These are phyloP conservation scores for Falco punctatus DNA, from an alignment of 2,113 vertebrate species.

Conservation along the genomic window DNA sequence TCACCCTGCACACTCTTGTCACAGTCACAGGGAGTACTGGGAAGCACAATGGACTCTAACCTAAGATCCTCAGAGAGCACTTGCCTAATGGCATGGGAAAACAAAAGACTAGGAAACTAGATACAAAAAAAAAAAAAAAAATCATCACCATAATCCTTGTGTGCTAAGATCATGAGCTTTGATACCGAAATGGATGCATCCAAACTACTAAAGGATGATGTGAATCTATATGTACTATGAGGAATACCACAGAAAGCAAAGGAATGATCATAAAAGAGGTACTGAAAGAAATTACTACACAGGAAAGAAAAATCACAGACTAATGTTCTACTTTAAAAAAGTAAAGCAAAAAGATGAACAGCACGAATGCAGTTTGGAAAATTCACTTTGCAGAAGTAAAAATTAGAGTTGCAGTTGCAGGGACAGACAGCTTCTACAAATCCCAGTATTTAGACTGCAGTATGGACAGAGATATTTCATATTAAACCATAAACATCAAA, in stretches of 20 bases:
- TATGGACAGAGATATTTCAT: background rate
- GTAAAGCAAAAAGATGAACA: background rate
- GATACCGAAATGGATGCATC: background rate
- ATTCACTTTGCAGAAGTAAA: background rate
- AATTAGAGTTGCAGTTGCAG: background rate
- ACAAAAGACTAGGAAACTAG: background rate
- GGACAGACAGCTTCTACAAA: background rate
- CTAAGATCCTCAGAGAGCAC: background rate
- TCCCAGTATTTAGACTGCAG: background rate
- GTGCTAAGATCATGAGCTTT: background rate
- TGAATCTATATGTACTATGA: background rate
- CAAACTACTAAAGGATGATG: background rate
- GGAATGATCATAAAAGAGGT: background rate
- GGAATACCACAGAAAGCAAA: background rate
- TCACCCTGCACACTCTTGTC: background rate
- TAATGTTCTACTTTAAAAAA: background rate
- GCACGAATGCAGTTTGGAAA: background rate
- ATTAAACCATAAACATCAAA: background rate
- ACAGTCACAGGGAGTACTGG: background rate
- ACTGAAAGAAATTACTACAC: background rate
- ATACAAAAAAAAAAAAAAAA: background rate
- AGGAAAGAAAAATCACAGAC: background rate
- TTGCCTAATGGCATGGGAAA: background rate
- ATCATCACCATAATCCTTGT: background rate
- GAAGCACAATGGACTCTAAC: background rate